phyloP scores from a whole-genome alignment of 2,113 vertebrate genomes.

The Gnathonemus longibarbis region DNA sequence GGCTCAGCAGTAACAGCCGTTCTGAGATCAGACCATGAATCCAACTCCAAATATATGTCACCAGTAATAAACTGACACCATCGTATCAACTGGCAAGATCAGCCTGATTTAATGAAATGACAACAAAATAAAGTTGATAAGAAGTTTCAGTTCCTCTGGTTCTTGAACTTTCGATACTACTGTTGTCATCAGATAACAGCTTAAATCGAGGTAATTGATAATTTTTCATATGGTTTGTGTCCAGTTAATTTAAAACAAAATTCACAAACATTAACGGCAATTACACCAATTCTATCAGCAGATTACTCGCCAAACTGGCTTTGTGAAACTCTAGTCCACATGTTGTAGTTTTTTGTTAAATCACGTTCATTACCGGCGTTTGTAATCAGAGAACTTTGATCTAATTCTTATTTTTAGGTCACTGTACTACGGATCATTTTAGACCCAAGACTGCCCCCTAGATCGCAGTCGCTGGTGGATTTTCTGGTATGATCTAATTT shows the following conservation, averaged over 20 bases:
- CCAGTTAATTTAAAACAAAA: neutral
- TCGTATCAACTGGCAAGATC: neutral
- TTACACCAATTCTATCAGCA: neutral
- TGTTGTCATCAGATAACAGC: neutral
- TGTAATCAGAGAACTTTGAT: neutral
- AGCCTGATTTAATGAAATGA: neutral
- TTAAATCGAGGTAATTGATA: neutral
- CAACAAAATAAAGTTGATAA: neutral
- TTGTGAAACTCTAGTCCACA: neutral
- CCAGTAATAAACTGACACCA: neutral
- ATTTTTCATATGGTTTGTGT: neutral
- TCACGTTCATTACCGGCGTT: neutral
- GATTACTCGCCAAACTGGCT: neutral
- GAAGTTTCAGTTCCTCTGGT: neutral
- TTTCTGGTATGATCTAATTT: neutral
- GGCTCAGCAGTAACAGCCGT: neutral
- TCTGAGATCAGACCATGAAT: neutral
- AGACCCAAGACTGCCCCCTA: neutral
- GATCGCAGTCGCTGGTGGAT: neutral
- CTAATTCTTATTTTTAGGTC: neutral
- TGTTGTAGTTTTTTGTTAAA: neutral
- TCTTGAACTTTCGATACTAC: neutral
- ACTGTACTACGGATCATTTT: neutral
- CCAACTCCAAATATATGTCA: neutral
- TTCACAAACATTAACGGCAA: neutral